These are phyloP conservation scores for Propithecus perrieri DNA, from an alignment of 2,797 vertebrate species.

Conservation along the genomic window DNA sequence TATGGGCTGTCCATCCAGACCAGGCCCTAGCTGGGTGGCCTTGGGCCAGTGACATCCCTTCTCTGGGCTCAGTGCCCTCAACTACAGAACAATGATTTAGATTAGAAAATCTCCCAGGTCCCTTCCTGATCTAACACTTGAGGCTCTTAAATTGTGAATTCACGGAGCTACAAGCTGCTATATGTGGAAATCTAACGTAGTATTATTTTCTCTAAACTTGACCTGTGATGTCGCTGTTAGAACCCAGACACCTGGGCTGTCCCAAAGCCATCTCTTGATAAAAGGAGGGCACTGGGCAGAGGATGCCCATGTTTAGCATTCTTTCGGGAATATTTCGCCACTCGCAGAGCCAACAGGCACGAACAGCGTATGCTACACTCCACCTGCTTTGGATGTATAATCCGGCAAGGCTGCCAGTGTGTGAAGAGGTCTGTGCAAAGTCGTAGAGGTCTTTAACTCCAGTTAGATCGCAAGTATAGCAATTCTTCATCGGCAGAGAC, in stretches of 20 bases:
- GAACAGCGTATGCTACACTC: neutral
- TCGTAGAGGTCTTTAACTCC: fast-evolving
- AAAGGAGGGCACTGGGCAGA: conserved; percentile 85
- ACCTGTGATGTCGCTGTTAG: conserved; percentile 85
- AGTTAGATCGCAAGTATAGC: neutral
- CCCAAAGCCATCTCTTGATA: conserved; percentile 84
- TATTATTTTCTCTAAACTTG: conserved; percentile 87
- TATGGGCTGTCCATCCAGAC: neutral
- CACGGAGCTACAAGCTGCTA: neutral
- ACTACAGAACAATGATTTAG: neutral
- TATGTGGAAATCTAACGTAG: conserved; percentile 85
- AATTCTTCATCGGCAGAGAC: no score
- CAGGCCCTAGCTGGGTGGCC: neutral
- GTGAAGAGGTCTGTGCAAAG: neutral
- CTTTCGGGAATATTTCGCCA: conserved; percentile 88
- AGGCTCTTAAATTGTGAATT: neutral
- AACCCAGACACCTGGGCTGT: conserved; percentile 88
- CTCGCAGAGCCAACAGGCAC: conserved; percentile 84
- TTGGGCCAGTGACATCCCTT: neutral
- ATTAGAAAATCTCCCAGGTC: neutral
- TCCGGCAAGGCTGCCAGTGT: neutral
- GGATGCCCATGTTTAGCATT: conserved; percentile 84
- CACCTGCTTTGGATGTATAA: neutral
- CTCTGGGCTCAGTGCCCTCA: neutral
- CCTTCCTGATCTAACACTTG: neutral